A percentile compares a stretch with the other conserved stretches of the same genome.
These are phyloP conservation scores for Leguminivora glycinivorella DNA, from an alignment of 1,140 invertebrate species.

Conservation along the genomic window DNA sequence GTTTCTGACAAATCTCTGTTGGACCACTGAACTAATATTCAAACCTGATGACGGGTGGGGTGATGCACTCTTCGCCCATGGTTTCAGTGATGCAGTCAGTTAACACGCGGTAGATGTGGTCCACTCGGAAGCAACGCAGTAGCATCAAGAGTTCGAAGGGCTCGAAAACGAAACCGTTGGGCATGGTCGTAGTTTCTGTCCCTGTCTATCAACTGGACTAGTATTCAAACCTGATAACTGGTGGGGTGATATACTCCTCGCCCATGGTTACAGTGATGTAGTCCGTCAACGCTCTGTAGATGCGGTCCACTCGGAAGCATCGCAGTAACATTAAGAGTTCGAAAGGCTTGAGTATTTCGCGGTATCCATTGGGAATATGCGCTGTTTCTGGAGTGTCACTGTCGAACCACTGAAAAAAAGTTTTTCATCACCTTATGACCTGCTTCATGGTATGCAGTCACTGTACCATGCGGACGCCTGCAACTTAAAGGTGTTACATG, in stretches of 20 bases:
- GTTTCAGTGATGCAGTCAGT: conserved; percentile 88
- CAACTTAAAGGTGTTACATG: no score
- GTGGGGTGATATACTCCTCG: conserved; percentile 91
- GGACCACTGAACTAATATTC: no score
- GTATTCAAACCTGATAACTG: conserved; percentile 82
- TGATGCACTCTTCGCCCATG: conserved; percentile 93
- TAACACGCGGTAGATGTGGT: conserved; percentile 90
- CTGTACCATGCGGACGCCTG: no score
- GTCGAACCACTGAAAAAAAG: conserved; percentile 88
- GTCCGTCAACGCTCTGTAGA: conserved; percentile 88
- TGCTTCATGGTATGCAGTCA: no score
- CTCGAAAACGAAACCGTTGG: conserved; percentile 82
- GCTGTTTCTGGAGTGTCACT: conserved; percentile 86
- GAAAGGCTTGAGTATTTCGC: conserved; percentile 82
- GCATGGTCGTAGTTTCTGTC: conserved; percentile 86
- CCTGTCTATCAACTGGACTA: conserved; percentile 89
- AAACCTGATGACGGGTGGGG: conserved; percentile 87
- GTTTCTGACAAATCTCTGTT: no score
- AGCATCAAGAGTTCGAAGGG: conserved; percentile 89
- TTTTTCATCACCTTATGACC: no score
- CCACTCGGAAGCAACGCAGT: conserved; percentile 90
- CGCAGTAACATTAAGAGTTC: conserved; percentile 89
- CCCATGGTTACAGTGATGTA: conserved; percentile 91
- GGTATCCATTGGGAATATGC: conserved; percentile 85
- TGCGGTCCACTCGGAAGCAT: conserved; percentile 91